A percentile compares a stretch with the other conserved stretches of the same genome.
phyloP scores from a whole-genome alignment of 2,113 vertebrate species.

The Peromyscus leucopus region DNA sequence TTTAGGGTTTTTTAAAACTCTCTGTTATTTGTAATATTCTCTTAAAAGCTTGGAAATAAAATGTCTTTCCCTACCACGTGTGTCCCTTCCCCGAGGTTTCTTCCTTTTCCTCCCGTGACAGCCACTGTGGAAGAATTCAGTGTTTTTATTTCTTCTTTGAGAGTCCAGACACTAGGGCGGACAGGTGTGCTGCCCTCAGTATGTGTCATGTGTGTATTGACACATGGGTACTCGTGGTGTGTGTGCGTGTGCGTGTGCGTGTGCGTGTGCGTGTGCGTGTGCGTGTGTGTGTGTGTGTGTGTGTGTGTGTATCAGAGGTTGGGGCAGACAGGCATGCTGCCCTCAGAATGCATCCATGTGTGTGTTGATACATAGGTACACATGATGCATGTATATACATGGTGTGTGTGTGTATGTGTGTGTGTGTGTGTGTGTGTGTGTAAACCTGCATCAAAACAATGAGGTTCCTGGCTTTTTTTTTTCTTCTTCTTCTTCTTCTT shows the following conservation, averaged over 20 bases:
- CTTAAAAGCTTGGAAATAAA: constrained; percentile 91
- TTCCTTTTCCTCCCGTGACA: not conserved
- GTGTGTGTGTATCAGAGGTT: not conserved
- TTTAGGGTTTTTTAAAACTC: constrained; percentile 89
- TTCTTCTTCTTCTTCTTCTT: no score
- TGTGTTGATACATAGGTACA: not conserved
- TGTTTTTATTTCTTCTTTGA: not conserved
- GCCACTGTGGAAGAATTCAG: not conserved
- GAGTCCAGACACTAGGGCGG: not conserved
- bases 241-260: not conserved
- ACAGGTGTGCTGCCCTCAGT: not conserved
- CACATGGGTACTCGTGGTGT: not conserved
- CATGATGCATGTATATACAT: not conserved
- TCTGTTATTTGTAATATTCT: constrained; percentile 90
- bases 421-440: not conserved
- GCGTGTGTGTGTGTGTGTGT: no score
- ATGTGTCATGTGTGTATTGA: not conserved
- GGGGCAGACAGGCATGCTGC: not conserved
- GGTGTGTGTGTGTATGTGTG: not conserved
- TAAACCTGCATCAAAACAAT: not conserved
- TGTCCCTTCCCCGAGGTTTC: constrained; percentile 82
- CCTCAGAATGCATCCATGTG: not conserved
- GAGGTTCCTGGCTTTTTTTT: not conserved
- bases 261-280: no score
- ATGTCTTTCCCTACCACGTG: constrained; percentile 87